Evolutionary conservation across 1,140 invertebrate species (phyloP), one percentile per base, ranked within the genome.

Genomic region (Dendrolimus kikuchii): DNA sequence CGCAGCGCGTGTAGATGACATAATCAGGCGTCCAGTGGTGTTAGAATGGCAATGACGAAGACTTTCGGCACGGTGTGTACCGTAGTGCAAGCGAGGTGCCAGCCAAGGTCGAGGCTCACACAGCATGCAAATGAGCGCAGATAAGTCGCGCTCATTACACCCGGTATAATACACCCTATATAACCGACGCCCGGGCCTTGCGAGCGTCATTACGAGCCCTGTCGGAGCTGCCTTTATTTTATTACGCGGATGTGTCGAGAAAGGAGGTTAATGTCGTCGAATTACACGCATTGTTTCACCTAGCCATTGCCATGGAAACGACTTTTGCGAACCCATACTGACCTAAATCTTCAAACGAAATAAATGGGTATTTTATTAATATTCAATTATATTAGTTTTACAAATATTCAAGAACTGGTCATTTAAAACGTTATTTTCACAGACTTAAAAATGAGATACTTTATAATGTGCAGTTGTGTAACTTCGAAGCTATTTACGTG

Each of bases 401-500:
- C 23, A 23, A 23, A 23, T 23, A 23, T 23, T 23, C 23, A 23
- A 23, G 23, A 23, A 23, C 23, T 23, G 23, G 23, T 23, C 23
- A 23, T 23, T 23, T 23, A 23, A 23, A 23, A 23, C 23, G 23
- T 23, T 23, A 23, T 23, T 23, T 23, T 23, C 23, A 23, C 23
- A 23, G 23, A 23, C 3, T 23, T 23, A 23, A 23, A 23, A 23
- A n/a, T n/a, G n/a, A 23, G 44, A 46, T 46, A 6, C 7, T n/a
- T 5, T 48, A 8, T n/a, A 40, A n/a, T 38, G 40, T 49, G 47
- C 6, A 49, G 38, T n/a, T 23, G 49, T 74, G 72, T 74, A 74
- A 74, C 63, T 81, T 73, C 64, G 65, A 60, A 70, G 76, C 67
- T 80, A 82, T 86, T 80, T 84, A 77, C 76, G 76, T 79, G 81